These are phyloP conservation scores for Pristionchus pacificus DNA, from an alignment of 1,140 invertebrate genomes.

Conservation along the genomic window DNA sequence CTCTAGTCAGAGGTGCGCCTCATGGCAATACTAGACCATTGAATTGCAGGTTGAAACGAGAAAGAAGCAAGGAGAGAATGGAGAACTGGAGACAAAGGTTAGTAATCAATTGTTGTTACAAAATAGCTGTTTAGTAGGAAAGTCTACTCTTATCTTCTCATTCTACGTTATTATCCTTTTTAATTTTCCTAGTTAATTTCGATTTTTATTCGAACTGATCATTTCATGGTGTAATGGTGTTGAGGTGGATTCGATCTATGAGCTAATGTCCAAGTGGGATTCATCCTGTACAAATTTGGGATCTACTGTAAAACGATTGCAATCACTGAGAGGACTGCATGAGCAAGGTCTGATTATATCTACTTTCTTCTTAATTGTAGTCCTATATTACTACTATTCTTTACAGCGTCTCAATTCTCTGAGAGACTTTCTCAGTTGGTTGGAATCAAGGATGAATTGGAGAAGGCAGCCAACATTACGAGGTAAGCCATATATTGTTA, in stretches of 20 bases:
- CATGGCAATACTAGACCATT: too few species aligned
- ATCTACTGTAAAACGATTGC: constrained; percentile 29
- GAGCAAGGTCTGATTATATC: constrained; percentile 31
- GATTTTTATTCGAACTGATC: constrained; percentile 15
- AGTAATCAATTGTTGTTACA: background rate
- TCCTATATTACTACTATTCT: background rate
- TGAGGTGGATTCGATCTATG: constrained; percentile 31
- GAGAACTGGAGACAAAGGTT: background rate
- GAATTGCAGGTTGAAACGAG: constrained; percentile 10
- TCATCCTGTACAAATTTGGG: constrained; percentile 27
- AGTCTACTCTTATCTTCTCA: too few species aligned
- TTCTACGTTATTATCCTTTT: too few species aligned
- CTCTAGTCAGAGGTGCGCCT: too few species aligned
- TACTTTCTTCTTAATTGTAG: background rate
- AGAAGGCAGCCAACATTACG: constrained; percentile 5
- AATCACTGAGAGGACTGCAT: constrained; percentile 30
- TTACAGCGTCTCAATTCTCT: constrained; percentile 18
- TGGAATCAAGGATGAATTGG: constrained; percentile 11
- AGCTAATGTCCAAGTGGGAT: constrained; percentile 39
- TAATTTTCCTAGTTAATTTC: background rate
- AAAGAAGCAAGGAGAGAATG: background rate
- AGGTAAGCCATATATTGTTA: background rate
- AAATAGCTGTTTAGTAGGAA: too few species aligned
- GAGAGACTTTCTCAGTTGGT: constrained; percentile 12
- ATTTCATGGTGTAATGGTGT: constrained; percentile 20